Evolutionary conservation across 2,888 invertebrate species (phyloP).

Genomic region (Drosophila quinaria): DNA sequence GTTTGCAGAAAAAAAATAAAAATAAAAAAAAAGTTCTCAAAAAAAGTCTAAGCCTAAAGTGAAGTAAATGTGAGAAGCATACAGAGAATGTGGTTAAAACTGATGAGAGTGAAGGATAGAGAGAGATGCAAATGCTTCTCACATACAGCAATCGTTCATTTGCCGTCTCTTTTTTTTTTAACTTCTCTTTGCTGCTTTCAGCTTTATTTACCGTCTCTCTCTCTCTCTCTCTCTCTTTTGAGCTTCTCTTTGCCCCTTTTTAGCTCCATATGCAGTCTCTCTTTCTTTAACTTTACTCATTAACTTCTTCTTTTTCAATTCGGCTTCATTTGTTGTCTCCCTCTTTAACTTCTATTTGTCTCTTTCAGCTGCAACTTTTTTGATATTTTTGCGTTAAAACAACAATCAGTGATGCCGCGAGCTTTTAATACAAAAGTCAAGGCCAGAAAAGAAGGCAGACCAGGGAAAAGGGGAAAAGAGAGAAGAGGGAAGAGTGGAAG

Average conservation of each 20-base stretch:
- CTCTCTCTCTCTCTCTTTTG: too few species aligned
- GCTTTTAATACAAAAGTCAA: slow-evolving; percentile 39
- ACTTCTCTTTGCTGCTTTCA: not conserved
- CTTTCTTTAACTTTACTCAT: too few species aligned
- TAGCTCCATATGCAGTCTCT: not conserved
- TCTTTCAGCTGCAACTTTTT: slow-evolving; percentile 22
- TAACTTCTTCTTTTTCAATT: too few species aligned
- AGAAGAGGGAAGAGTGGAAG: too few species aligned
- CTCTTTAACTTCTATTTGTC: not conserved
- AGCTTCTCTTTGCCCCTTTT: too few species aligned
- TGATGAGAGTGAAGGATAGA: not conserved
- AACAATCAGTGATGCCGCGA: slow-evolving; percentile 33
- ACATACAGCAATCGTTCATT: too few species aligned
- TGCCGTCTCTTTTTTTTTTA: too few species aligned
- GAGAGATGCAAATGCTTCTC: not conserved
- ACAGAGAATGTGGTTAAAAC: not conserved
- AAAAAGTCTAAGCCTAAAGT: too few species aligned
- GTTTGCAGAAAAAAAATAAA: too few species aligned
- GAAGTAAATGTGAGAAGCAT: not conserved
- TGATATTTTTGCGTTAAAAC: slow-evolving; percentile 30
- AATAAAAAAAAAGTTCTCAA: too few species aligned
- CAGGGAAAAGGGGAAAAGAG: not conserved
- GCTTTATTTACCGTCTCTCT: not conserved
- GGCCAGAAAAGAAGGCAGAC: slow-evolving; percentile 2
- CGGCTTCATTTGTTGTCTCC: not conserved